Percentiles rank a stretch among this genome's conserved stretches.
Conservation (phyloP, 2,113 vertebrate species). For the Phalacrocorax pelagicus region DNA sequence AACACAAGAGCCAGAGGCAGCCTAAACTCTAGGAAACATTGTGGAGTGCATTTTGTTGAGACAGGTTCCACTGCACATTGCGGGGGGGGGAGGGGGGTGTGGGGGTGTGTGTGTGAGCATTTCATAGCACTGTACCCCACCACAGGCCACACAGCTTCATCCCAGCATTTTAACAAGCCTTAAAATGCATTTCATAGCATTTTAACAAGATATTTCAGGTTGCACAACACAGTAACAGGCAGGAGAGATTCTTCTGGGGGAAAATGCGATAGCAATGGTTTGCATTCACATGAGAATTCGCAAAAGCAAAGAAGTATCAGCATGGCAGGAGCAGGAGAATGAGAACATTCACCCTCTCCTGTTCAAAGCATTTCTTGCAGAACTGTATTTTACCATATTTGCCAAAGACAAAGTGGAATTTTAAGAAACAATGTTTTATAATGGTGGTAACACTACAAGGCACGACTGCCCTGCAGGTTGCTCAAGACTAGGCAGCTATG, state of each 20-base stretch:
- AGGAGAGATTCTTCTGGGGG: not conserved
- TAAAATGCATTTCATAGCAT: not conserved
- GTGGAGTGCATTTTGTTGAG: not conserved
- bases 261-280: not conserved
- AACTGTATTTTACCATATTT: not conserved
- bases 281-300: not conserved
- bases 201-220: not conserved
- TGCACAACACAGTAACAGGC: not conserved
- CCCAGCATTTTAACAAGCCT: not conserved
- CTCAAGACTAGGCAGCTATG: not conserved
- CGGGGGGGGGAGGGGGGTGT: fast-evolving
- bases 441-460: not conserved
- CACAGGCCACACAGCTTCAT: not conserved
- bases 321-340: not conserved
- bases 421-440: not conserved
- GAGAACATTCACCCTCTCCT: not conserved
- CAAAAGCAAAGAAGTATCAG: not conserved
- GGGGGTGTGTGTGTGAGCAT: not conserved
- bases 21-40: not conserved
- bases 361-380: not conserved
- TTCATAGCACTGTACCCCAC: not conserved
- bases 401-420: not conserved
- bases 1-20: not conserved
- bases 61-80: not conserved
- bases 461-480: not conserved